Percentiles rank a stretch among this genome's conserved stretches.
Conservation (phyloP, 2,113 vertebrate species). For the Passer montanus region DNA sequence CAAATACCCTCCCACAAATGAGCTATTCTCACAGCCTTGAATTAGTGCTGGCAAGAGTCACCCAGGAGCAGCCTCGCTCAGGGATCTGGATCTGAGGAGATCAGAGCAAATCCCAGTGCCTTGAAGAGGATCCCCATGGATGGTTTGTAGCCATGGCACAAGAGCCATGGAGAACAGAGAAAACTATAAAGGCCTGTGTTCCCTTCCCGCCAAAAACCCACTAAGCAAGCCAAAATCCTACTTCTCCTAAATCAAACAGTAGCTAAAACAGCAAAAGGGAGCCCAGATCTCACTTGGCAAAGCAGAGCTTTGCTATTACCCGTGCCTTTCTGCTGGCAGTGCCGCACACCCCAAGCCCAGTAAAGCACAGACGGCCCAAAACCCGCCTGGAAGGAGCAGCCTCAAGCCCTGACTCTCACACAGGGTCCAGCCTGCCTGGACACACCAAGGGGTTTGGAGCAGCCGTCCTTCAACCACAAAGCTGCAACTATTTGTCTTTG, state of each 20-base stretch:
- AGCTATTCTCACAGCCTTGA: constrained; percentile 63
- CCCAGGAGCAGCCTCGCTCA: not conserved
- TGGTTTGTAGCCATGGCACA: not conserved
- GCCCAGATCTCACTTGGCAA: not conserved
- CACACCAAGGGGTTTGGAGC: not conserved
- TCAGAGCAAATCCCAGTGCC: not conserved
- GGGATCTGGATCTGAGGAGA: not conserved
- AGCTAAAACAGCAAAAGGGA: not conserved
- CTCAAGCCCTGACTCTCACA: not conserved
- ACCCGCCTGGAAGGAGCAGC: not conserved
- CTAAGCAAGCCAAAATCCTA: not conserved
- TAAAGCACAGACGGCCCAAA: not conserved
- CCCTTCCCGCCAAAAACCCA: rapidly evolving
- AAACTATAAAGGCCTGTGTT: rapidly evolving
- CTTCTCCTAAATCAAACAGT: not conserved
- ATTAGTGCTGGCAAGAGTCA: constrained; percentile 49
- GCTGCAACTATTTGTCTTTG: not conserved
- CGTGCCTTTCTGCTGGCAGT: not conserved
- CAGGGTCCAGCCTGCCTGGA: not conserved
- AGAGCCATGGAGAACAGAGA: not conserved
- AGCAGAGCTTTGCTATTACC: not conserved
- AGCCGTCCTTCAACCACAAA: not conserved
- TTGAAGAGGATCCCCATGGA: not conserved
- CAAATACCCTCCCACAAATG: constrained; percentile 65
- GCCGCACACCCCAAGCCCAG: not conserved